Evolutionary conservation across 2,113 vertebrate genomes (phyloP).

Genomic region (Hemibagrus wyckioides): DNA sequence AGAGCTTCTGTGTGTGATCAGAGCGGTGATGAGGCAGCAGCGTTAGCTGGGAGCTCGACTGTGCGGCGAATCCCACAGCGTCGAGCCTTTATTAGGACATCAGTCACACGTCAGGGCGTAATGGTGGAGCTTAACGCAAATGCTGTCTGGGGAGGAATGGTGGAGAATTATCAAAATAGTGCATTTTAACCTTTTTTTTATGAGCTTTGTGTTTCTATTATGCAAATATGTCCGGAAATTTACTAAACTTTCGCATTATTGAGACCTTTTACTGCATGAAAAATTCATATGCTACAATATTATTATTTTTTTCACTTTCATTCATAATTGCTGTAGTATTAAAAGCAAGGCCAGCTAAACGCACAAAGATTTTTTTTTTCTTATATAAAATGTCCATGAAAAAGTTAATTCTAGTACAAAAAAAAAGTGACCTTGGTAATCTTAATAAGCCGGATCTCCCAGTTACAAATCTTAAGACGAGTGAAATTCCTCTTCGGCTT

Average conservation of each 20-base stretch:
- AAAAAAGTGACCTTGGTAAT: background rate
- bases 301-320: background rate
- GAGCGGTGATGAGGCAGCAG: conserved; percentile 61
- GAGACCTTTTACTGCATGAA: background rate
- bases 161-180: background rate
- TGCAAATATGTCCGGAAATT: background rate
- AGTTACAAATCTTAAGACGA: background rate
- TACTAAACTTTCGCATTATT: background rate
- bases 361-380: too few species aligned
- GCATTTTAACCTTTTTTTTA: background rate
- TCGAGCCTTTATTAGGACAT: conserved; percentile 43
- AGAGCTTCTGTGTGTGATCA: conserved; percentile 46
- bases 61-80: conserved; percentile 22
- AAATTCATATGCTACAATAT: background rate
- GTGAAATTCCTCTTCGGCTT: background rate
- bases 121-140: background rate
- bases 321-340: background rate
- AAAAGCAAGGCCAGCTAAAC: too few species aligned
- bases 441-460: background rate
- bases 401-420: too few species aligned
- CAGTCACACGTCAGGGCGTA: conserved; percentile 37
- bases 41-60: conserved; percentile 15
- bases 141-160: conserved; percentile 11
- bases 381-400: too few species aligned
- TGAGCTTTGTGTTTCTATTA: background rate